Conservation (phyloP, 2,888 invertebrate species). For the Drosophila monieri region DNA sequence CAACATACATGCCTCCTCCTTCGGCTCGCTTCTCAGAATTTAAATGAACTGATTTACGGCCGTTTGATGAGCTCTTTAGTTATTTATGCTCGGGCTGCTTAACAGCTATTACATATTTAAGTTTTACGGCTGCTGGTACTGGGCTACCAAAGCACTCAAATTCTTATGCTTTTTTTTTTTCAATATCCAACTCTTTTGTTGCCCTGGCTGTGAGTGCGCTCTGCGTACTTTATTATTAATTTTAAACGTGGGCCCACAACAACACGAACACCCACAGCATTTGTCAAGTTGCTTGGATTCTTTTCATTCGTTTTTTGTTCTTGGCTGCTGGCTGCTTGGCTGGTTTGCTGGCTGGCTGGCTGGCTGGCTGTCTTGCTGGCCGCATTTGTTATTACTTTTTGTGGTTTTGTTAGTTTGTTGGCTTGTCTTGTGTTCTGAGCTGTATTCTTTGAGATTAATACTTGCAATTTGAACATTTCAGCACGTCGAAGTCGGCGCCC, state of each 20-base stretch:
- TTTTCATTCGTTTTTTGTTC: constrained; percentile 37
- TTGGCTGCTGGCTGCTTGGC: constrained; percentile 30
- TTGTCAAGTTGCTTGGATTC: constrained; percentile 66
- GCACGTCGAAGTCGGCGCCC: constrained; percentile 63
- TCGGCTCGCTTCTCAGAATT: constrained; percentile 49
- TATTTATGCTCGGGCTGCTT: constrained; percentile 29
- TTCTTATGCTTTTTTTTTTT: constrained; percentile 47
- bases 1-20: constrained; percentile 50
- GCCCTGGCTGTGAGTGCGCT: constrained; percentile 8
- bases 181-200: constrained; percentile 39
- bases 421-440: constrained; percentile 16
- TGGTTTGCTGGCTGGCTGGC: constrained; percentile 37
- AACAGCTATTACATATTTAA: constrained; percentile 54
- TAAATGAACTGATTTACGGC: constrained; percentile 79
- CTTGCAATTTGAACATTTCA: constrained; percentile 72
- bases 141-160: constrained; percentile 34
- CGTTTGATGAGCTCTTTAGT: constrained; percentile 72
- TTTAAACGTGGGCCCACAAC: constrained; percentile 64
- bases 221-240: constrained; percentile 73
- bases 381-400: constrained; percentile 69
- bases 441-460: constrained; percentile 59
- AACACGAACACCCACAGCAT: constrained; percentile 66
- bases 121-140: constrained; percentile 25
- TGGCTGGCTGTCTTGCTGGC: constrained; percentile 50
- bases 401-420: constrained; percentile 48